phyloP scores from a whole-genome alignment of 2,888 invertebrate species.

The Leptinotarsa juncta region DNA sequence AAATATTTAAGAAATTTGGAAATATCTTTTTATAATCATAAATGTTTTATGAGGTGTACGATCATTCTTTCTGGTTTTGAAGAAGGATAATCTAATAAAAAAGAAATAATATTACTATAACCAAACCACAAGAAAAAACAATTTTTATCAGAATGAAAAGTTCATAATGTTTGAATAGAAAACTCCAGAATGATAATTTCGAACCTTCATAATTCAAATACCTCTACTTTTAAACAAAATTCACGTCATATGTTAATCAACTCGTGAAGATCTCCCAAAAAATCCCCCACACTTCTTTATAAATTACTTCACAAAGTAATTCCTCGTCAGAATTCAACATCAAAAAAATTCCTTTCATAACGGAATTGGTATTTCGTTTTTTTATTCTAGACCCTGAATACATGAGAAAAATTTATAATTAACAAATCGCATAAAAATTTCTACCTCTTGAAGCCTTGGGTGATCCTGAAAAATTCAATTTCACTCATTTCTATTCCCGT shows the following conservation, averaged over 20 bases:
- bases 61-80: too few species aligned
- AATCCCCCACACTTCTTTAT: background rate
- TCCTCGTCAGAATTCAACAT: background rate
- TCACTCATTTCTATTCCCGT: background rate
- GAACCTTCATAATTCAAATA: too few species aligned
- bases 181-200: too few species aligned
- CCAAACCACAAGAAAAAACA: too few species aligned
- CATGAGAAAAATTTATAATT: background rate
- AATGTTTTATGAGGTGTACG: too few species aligned
- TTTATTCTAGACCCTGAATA: background rate
- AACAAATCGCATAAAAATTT: background rate
- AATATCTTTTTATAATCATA: background rate
- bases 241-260: too few species aligned
- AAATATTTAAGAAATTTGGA: background rate
- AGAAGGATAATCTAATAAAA: too few species aligned
- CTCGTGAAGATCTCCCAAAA: too few species aligned
- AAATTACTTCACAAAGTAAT: background rate
- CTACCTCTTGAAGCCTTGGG: background rate
- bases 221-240: background rate
- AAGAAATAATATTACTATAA: too few species aligned
- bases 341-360: background rate
- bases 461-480: conserved; percentile 7
- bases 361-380: background rate
- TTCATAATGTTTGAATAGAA: too few species aligned
- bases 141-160: too few species aligned